phyloP scores from a whole-genome alignment of 2,888 invertebrate species.

The Thalpophila matura region DNA sequence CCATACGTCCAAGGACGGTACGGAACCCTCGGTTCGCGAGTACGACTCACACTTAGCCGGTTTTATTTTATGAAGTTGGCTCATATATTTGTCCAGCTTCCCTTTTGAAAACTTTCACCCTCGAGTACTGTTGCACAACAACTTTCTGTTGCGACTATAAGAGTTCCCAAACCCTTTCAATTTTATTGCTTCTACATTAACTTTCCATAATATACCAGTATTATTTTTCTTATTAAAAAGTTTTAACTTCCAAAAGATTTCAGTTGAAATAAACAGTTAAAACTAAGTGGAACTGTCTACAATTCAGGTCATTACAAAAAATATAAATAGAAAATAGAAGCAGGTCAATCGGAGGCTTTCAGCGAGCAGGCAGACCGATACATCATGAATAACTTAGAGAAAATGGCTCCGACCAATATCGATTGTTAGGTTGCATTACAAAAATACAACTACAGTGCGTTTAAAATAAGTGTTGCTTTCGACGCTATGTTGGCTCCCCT shows the following conservation, averaged over 20 bases:
- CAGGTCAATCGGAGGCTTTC: constrained; percentile 6
- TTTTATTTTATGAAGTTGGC: no score
- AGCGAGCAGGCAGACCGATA: constrained; percentile 5
- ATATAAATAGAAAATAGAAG: constrained; percentile 16
- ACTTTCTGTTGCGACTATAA: neutral
- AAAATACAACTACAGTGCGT: constrained; percentile 24
- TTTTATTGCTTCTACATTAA: neutral
- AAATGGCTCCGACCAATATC: constrained; percentile 23
- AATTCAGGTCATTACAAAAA: constrained; percentile 19
- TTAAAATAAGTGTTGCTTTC: no score
- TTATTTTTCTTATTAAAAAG: no score
- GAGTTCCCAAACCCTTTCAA: neutral
- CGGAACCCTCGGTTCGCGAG: no score
- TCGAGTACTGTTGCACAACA: neutral
- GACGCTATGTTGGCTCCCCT: no score
- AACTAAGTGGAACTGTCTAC: neutral
- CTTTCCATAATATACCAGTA: no score
- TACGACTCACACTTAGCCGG: no score
- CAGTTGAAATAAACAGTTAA: neutral
- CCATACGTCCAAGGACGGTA: no score
- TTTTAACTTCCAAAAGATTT: neutral
- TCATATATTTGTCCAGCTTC: neutral
- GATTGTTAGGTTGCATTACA: constrained; percentile 51
- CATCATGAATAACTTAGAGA: constrained; percentile 46
- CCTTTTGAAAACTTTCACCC: constrained; percentile 11